Evolutionary conservation across 2,113 vertebrate species (phyloP), one percentile per base, ranked within the genome.

Genomic region (Mola mola): DNA sequence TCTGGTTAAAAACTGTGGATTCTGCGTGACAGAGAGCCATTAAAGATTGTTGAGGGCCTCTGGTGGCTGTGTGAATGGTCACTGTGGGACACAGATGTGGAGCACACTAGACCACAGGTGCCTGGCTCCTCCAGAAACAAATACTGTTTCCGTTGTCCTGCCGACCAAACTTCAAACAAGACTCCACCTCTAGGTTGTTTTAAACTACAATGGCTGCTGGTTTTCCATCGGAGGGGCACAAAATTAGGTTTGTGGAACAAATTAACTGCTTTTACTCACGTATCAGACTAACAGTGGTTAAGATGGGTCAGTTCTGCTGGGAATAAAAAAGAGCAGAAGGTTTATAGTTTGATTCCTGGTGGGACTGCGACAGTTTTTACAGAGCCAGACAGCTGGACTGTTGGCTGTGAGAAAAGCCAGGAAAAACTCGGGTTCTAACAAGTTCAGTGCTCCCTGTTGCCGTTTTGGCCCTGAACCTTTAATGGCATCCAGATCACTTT

Each of bases 311-410:
- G 22, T 48, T 51, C 44, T 15, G 59, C n/a, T n/a, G n/a, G n/a
- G n/a, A n/a, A 38, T 42, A 21, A 13, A 8, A 20, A 34, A 1
- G 17, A 24, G 49, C 13, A 33, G 15, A 10, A 26, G 36, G 29
- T 41, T 41, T 59, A 21, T 36, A 44, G 41, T 78, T 47, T 33
- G 53, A 21, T 64, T 83, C 74, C 70, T 65, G 50, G 55, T 69
- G 53, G 64, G 44, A 65, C 51, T 51, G 57, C 58, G 51, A 79
- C 47, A 37, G 66, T 72, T 65, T 77, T 77, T 60, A 48, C 73
- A 59, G 66, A 81, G 85, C 81, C 83, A 83, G 79, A 88, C 88
- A 91, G 88, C 89, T 88, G 90, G 89, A 87, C 90, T 92, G 88
- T 81, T 89, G 89, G 86, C 84, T 69, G 66, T 66, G 70, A 82